These are phyloP conservation scores for Ornithorhynchus anatinus DNA, from an alignment of 2,113 vertebrate species.

Conservation along the genomic window DNA sequence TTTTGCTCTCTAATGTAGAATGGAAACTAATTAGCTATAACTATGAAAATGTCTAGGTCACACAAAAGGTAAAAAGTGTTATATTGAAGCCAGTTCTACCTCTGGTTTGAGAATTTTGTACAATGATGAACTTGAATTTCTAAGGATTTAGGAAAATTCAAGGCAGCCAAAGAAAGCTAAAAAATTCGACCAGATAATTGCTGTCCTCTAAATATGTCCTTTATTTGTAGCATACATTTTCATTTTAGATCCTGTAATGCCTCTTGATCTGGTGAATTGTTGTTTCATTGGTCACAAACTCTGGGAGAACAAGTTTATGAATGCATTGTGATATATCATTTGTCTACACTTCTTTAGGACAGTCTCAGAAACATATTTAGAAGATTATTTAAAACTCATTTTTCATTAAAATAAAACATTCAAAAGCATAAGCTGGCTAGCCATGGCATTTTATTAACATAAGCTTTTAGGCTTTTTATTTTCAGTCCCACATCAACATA, in stretches of 20 bases:
- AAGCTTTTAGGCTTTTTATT: conserved; percentile 57
- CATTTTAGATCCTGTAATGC: conserved; percentile 29
- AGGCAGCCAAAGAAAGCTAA: conserved; percentile 13
- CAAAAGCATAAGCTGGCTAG: conserved; percentile 71
- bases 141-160: conserved; percentile 43
- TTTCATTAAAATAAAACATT: conserved; percentile 72
- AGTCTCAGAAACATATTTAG: conserved; percentile 70
- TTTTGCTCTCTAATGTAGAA: conserved; percentile 46
- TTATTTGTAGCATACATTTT: conserved; percentile 22
- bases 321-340: conserved; percentile 66
- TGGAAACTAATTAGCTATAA: conserved; percentile 57
- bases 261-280: conserved; percentile 54
- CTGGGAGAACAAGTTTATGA: conserved; percentile 65
- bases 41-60: conserved; percentile 50
- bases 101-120: conserved; percentile 33
- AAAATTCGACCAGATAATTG: conserved; percentile 38
- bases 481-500: conserved; percentile 68
- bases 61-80: conserved; percentile 22
- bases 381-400: conserved; percentile 77
- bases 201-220: conserved; percentile 22
- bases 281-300: conserved; percentile 34
- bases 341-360: conserved; percentile 68
- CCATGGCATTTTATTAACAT: conserved; percentile 70
- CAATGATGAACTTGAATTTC: conserved; percentile 42
- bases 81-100: neutral